These are phyloP conservation scores for Galeruca laticollis DNA, from an alignment of 2,888 invertebrate species.

Conservation along the genomic window DNA sequence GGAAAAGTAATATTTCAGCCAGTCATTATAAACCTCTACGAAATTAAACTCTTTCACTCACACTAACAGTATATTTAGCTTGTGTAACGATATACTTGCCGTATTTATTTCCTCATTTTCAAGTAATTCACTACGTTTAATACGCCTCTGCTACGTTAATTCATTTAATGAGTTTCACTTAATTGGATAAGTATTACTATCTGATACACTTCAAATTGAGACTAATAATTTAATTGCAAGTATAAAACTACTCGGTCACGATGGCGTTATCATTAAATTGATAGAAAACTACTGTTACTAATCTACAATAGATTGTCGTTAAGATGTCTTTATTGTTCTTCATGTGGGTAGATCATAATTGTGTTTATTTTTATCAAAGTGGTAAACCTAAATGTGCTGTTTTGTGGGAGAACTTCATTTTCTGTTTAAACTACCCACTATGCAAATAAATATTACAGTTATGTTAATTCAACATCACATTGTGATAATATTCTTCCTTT, in stretches of 20 bases:
- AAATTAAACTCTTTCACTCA: no score
- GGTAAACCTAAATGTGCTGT: not conserved
- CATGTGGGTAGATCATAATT: not conserved
- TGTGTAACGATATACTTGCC: not conserved
- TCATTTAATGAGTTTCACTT: not conserved
- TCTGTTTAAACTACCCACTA: no score
- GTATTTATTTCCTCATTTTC: not conserved
- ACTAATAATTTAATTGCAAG: conserved; percentile 13
- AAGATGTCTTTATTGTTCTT: conserved; percentile 5
- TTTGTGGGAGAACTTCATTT: no score
- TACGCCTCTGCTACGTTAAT: conserved; percentile 3
- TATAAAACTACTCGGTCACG: not conserved
- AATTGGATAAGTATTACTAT: conserved; percentile 11
- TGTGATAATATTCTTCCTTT: no score
- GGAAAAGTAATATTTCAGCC: no score
- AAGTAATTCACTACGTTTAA: not conserved
- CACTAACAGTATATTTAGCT: not conserved
- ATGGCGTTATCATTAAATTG: conserved; percentile 8
- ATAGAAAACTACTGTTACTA: conserved; percentile 8
- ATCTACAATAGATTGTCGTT: conserved; percentile 10
- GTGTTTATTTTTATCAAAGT: not conserved
- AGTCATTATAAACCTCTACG: no score
- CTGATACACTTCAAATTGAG: conserved; percentile 11
- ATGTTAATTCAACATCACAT: no score
- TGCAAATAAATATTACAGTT: no score